Evolutionary conservation across 37 sponge, comb jelly and placozoan genomes (phyloP).

Genomic region (Petrosia ficiformis): DNA sequence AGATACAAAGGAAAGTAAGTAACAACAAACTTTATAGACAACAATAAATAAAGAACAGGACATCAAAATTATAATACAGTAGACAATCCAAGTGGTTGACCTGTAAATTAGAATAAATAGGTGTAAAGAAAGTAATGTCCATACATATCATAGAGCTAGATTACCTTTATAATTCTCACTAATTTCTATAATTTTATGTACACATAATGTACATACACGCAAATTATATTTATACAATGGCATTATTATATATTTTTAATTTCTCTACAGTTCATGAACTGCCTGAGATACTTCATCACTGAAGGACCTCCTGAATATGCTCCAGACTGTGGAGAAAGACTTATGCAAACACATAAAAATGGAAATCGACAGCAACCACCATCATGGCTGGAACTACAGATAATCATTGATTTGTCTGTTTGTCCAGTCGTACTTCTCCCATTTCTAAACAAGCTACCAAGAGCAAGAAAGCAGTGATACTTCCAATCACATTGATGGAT

Average conservation of each 20-base stretch:
- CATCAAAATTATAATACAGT: too few species aligned
- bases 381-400: slow-evolving; percentile 93
- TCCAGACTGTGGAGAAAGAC: slow-evolving; percentile 93
- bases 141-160: too few species aligned
- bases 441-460: slow-evolving; percentile 76
- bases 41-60: too few species aligned
- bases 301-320: slow-evolving; percentile 97
- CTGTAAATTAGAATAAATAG: too few species aligned
- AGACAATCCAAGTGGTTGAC: too few species aligned
- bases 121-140: too few species aligned
- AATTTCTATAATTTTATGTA: too few species aligned
- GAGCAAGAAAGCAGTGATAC: slow-evolving; percentile 91
- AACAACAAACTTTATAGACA: too few species aligned
- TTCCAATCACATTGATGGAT: slow-evolving; percentile 97
- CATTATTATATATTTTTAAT: background rate
- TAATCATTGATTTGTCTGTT: background rate
- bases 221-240: too few species aligned
- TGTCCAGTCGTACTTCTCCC: background rate
- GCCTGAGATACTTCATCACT: slow-evolving; percentile 79
- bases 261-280: slow-evolving; percentile 70
- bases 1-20: too few species aligned
- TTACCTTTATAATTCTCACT: too few species aligned
- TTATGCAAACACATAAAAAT: slow-evolving; percentile 74
- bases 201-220: too few species aligned
- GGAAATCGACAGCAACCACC: slow-evolving; percentile 90